phyloP scores from a whole-genome alignment of 1,140 invertebrate genomes.

The Hetaerina americana region DNA sequence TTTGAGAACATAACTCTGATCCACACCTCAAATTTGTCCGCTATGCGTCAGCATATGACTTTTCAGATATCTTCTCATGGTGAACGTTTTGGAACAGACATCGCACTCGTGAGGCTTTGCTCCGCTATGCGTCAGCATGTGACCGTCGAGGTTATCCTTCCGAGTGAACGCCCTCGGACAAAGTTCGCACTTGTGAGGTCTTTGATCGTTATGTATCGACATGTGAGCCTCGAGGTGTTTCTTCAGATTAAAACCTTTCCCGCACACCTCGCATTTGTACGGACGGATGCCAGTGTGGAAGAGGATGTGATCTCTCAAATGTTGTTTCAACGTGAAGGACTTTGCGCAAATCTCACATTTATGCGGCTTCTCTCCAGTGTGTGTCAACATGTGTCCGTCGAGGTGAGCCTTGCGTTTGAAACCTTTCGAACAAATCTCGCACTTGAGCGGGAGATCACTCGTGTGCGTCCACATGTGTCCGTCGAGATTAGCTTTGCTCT shows the following conservation, averaged over 20 bases:
- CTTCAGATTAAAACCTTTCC: conserved; percentile 64
- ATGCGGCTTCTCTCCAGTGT: too few species aligned
- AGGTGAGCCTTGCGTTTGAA: too few species aligned
- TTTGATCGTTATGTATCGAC: conserved; percentile 69
- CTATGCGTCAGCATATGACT: too few species aligned
- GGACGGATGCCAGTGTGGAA: conserved; percentile 74
- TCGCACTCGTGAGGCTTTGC: conserved; percentile 68
- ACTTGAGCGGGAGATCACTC: conserved; percentile 60
- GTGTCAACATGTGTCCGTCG: too few species aligned
- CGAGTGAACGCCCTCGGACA: conserved; percentile 65
- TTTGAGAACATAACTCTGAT: too few species aligned
- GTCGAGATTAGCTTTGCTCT: conserved; percentile 63
- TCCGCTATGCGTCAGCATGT: conserved; percentile 80
- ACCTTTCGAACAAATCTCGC: too few species aligned
- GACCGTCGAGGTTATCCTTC: conserved; percentile 60
- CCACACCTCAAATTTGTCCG: too few species aligned
- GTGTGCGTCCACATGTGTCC: conserved; percentile 81
- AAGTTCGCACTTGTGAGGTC: conserved; percentile 80
- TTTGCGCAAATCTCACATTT: conserved; percentile 46
- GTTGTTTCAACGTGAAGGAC: conserved; percentile 37
- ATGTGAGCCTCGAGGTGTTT: conserved; percentile 59
- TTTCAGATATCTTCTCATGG: too few species aligned
- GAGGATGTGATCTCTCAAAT: conserved; percentile 38
- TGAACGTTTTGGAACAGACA: too few species aligned
- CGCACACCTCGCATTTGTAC: conserved; percentile 67